Evolutionary conservation across 1,140 invertebrate genomes (phyloP), one percentile per base, ranked within the genome.

Genomic region (Leptopilina clavipes): DNA sequence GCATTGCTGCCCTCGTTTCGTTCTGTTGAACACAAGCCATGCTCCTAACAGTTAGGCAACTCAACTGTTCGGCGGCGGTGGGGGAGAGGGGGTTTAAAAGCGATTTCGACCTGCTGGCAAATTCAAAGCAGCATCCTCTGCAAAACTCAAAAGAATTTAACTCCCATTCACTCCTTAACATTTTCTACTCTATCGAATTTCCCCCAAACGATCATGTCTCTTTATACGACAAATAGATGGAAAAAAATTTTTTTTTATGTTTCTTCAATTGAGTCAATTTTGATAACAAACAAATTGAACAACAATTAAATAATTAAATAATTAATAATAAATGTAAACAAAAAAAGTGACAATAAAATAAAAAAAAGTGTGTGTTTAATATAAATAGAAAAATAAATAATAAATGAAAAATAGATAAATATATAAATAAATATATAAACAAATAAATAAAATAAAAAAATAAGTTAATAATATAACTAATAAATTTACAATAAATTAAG

Each of bases 11-110:
- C 59, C 59, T 65, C 59, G 59, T 65, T 65, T 65, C 59, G 59
- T 31, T 31, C 59, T 31, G 59, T 25, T 65, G 59, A 31, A 65
- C 25, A 65, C 59, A 31, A 65, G 19, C 59, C 59, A 31, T 65
- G n/a, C 59, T 65, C 59, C 22, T 31, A 65, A 65, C 59, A 65
- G 25, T 65, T 65, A 65, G 59, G 59, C 59, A 65, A 65, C 59
- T 65, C 9, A 65, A 65, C 59, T 65, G 22, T 65, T 65, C 3
- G 59, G 25, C 5, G 25, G 25, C n/a, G n/a, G n/a, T n/a, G n/a
- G n/a, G n/a, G n/a, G n/a, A n/a, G 25, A 31, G 22, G 59, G 8
- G 37, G 37, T 22, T 22, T n/a, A 31, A 65, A 65, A 65, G 59
- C 59, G 59, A 65, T 65, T 65, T 31, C 22, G 59, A 65, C 59